Evolutionary conservation across 2,797 vertebrate genomes (phyloP).

Genomic region (Sebastes minor): DNA sequence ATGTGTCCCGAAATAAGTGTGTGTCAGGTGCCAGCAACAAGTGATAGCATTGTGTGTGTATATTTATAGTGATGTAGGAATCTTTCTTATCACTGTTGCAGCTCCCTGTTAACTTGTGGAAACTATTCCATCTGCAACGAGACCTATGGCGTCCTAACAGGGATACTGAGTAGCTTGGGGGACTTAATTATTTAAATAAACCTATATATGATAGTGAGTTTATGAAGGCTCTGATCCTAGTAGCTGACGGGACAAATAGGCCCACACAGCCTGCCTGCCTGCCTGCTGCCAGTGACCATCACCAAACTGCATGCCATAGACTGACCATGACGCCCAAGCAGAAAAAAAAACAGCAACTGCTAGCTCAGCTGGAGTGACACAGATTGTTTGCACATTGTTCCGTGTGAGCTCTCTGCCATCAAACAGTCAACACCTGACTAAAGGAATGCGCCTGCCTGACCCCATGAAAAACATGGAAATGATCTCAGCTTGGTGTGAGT

Average conservation of each 20-base stretch:
- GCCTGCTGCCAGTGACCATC: conserved; percentile 22
- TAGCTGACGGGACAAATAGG: conserved; percentile 34
- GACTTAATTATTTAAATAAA: background rate
- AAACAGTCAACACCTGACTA: conserved; percentile 69
- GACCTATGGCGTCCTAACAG: background rate
- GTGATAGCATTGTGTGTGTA: conserved; percentile 40
- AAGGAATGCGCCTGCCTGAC: conserved; percentile 61
- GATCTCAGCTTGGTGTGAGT: background rate
- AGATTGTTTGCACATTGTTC: conserved; percentile 76
- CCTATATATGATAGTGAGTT: background rate
- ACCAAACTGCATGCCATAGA: conserved; percentile 46
- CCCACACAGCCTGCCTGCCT: conserved; percentile 35
- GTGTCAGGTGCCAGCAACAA: conserved; percentile 28
- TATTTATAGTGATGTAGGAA: conserved; percentile 65
- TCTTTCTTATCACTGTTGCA: conserved; percentile 68
- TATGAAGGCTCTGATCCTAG: conserved; percentile 12
- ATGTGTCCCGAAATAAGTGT: conserved; percentile 31
- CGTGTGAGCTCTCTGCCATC: conserved; percentile 58
- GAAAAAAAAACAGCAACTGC: conserved; percentile 69
- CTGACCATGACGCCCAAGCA: conserved; percentile 52
- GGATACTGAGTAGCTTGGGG: background rate
- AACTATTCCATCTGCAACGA: conserved; percentile 54
- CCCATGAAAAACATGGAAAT: conserved; percentile 38
- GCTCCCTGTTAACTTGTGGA: conserved; percentile 24
- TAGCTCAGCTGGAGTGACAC: conserved; percentile 73